Evolutionary conservation across 1,140 invertebrate genomes (phyloP).

Genomic region (Brachionus manjavacas): DNA sequence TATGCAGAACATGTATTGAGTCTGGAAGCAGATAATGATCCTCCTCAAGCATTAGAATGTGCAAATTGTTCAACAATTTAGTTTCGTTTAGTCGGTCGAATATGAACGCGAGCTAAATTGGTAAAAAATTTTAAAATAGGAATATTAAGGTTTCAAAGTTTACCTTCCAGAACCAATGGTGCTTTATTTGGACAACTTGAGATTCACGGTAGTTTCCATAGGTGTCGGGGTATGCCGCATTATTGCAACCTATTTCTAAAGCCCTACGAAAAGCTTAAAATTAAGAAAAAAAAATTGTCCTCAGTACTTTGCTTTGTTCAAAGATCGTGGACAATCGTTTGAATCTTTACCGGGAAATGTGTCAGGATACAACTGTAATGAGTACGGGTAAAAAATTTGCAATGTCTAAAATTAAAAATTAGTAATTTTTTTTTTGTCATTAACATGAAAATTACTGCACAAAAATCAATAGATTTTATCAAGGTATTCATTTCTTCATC

Average conservation of each 20-base stretch:
- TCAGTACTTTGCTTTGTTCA: constrained; percentile 78
- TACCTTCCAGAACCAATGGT: constrained; percentile 99
- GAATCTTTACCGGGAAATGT: constrained; percentile 87
- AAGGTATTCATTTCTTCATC: constrained; percentile 84
- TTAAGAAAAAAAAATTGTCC: background rate
- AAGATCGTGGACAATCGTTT: constrained; percentile 85
- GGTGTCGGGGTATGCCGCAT: constrained; percentile 81
- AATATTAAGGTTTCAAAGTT: constrained; percentile 12
- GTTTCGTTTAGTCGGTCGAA: constrained; percentile 13
- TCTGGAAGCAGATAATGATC: constrained; percentile 34
- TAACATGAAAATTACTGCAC: constrained; percentile 47
- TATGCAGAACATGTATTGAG: constrained; percentile 16
- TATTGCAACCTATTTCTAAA: constrained; percentile 73
- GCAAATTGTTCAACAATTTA: background rate
- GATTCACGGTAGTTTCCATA: constrained; percentile 96
- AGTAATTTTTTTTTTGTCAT: background rate
- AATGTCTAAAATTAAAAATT: constrained; percentile 62
- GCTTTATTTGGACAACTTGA: constrained; percentile 94
- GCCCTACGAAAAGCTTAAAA: constrained; percentile 66
- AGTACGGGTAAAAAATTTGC: constrained; percentile 94
- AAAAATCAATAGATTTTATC: constrained; percentile 78
- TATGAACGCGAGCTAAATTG: background rate
- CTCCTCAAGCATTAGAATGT: constrained; percentile 35
- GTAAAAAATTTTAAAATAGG: background rate
- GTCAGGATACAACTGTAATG: constrained; percentile 84